Conservation (phyloP, 2,797 vertebrate genomes). For the Distichodus sexfasciatus region DNA sequence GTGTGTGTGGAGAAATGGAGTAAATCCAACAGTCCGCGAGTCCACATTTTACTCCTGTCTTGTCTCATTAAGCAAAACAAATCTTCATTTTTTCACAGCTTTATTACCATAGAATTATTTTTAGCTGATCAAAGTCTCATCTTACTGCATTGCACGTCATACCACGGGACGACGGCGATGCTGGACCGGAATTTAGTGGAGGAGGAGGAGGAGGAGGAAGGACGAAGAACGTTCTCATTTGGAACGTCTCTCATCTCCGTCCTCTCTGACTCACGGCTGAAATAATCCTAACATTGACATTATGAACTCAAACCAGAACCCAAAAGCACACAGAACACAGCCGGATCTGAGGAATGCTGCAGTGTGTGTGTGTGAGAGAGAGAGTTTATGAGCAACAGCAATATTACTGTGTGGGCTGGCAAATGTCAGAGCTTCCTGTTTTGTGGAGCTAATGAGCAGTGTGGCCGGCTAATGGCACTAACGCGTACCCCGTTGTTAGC, state of each 20-base stretch:
- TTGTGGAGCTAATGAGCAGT: constrained; percentile 47
- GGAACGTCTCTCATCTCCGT: constrained; percentile 26
- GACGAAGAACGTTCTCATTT: constrained; percentile 17
- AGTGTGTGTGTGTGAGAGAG: constrained; percentile 17
- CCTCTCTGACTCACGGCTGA: constrained; percentile 38
- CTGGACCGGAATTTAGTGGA: neutral
- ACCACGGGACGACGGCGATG: too few species aligned
- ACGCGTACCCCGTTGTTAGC: constrained; percentile 29
- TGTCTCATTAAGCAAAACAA: too few species aligned
- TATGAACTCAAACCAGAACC: constrained; percentile 42
- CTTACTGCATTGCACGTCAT: too few species aligned
- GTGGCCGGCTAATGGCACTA: constrained; percentile 40
- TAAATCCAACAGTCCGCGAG: too few species aligned
- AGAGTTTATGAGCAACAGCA: constrained; percentile 26
- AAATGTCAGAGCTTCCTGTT: constrained; percentile 46
- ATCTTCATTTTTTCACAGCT: too few species aligned
- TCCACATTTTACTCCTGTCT: too few species aligned
- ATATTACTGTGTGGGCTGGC: constrained; percentile 46
- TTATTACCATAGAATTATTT: too few species aligned
- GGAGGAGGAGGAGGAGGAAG: constrained; percentile 9
- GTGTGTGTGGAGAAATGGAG: too few species aligned
- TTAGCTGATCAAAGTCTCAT: too few species aligned
- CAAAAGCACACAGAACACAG: constrained; percentile 33
- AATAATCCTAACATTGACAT: constrained; percentile 38
- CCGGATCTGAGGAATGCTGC: constrained; percentile 21